Evolutionary conservation across 2,888 invertebrate species (phyloP).

Genomic region (Drosophila parthenogenetica): DNA sequence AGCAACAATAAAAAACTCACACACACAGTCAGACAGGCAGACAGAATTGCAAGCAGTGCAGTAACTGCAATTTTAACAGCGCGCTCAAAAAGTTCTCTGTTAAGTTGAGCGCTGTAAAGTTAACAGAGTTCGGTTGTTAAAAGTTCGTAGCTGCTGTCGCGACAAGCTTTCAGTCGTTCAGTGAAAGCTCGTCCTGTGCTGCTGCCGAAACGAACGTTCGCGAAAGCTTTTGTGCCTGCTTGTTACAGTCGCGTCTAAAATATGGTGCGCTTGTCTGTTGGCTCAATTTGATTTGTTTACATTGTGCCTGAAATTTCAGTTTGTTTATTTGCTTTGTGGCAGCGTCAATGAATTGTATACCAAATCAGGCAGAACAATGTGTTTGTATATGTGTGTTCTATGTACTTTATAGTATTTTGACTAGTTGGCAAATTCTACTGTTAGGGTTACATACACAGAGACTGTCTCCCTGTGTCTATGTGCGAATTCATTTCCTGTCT

Average conservation of each 20-base stretch:
- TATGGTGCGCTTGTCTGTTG: slow-evolving; percentile 23
- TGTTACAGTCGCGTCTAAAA: slow-evolving; percentile 45
- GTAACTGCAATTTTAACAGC: slow-evolving; percentile 7
- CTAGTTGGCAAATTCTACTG: slow-evolving; percentile 44
- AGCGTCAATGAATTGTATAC: slow-evolving; percentile 29
- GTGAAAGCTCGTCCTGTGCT: slow-evolving; percentile 42
- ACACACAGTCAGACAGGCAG: not conserved
- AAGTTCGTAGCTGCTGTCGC: not conserved
- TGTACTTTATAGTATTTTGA: slow-evolving; percentile 19
- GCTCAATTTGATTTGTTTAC: slow-evolving; percentile 65
- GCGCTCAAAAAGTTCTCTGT: slow-evolving; percentile 11
- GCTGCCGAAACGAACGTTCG: slow-evolving; percentile 14
- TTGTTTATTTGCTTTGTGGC: slow-evolving; percentile 53
- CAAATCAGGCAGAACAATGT: slow-evolving; percentile 20
- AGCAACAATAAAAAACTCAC: slow-evolving; percentile 21
- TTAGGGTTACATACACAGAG: not conserved
- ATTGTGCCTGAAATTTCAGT: slow-evolving; percentile 31
- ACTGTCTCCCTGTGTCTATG: slow-evolving; percentile 3
- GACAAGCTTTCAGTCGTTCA: slow-evolving; percentile 27
- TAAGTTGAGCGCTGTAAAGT: not conserved
- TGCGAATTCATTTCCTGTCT: slow-evolving; percentile 72
- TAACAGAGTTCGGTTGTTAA: slow-evolving; percentile 18
- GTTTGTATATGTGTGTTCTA: not conserved
- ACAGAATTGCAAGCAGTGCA: slow-evolving; percentile 1
- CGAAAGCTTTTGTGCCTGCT: slow-evolving; percentile 39